Percentiles rank a stretch among this genome's conserved stretches.
Evolutionary conservation across 2,888 invertebrate genomes (phyloP).

Genomic region (Diachrysia chrysitis): DNA sequence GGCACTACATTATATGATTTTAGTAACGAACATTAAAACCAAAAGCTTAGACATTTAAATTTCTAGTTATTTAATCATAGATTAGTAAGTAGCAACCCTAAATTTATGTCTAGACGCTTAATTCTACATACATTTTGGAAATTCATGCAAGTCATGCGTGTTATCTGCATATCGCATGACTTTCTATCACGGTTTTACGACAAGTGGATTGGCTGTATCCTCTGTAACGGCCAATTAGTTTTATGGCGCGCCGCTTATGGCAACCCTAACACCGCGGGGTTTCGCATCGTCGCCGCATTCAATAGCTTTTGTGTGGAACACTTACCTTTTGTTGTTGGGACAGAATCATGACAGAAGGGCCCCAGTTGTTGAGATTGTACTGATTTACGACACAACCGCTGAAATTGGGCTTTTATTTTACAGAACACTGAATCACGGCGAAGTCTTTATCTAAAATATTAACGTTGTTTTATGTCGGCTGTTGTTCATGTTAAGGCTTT

Average conservation of each 20-base stretch:
- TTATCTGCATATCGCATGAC: constrained; percentile 61
- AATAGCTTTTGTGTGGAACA: constrained; percentile 75
- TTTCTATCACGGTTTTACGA: constrained; percentile 68
- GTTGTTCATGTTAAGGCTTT: constrained; percentile 50
- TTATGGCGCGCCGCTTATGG: constrained; percentile 65
- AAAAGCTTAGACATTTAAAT: neutral
- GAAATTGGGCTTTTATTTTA: constrained; percentile 69
- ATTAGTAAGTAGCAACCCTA: constrained; percentile 23
- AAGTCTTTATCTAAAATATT: constrained; percentile 62
- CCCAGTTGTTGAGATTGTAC: constrained; percentile 68
- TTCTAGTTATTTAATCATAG: neutral
- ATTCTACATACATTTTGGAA: constrained; percentile 44
- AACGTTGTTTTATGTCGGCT: constrained; percentile 54
- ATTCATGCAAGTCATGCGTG: constrained; percentile 43
- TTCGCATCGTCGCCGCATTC: constrained; percentile 67
- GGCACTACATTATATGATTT: neutral
- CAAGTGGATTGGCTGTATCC: constrained; percentile 64
- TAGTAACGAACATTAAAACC: neutral
- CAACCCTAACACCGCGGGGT: constrained; percentile 50
- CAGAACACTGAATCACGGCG: constrained; percentile 44
- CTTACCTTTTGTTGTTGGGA: constrained; percentile 77
- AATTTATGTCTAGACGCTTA: constrained; percentile 30
- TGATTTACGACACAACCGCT: constrained; percentile 71
- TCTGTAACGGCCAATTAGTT: constrained; percentile 72
- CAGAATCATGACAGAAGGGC: constrained; percentile 72